Evolutionary conservation across 2,113 vertebrate genomes (phyloP), one percentile per base, ranked within the genome.

Genomic region (Eira barbara): DNA sequence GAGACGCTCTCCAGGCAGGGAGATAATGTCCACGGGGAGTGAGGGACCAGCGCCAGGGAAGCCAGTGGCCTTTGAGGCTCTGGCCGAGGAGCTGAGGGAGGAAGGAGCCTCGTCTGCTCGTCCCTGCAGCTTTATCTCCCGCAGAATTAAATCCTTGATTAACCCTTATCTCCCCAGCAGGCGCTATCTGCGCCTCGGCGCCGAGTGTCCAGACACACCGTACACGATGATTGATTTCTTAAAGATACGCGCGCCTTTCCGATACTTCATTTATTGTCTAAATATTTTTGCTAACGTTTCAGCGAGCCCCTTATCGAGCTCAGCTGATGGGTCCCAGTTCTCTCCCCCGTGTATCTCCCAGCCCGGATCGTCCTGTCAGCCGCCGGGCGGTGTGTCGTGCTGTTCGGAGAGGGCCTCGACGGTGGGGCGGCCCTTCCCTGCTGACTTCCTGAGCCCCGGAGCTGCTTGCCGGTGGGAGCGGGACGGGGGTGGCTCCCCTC

Each of bases 231-330:
- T 99, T 99, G 99, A 99, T 99, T 99, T 98, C 99, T 99, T 98
- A 95, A 98, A 99, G 99, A 99, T 99, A 99, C 95, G 98, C 98
- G 97, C 95, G 98, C 99, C 99, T 99, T 99, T 99, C 99, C 99
- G 99, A 99, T 99, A 99, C 99, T 99, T 99, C 99, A 98, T 99
- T 99, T 99, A 99, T 99, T 99, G 99, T 99, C 99, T 99, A 99
- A 99, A 99, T 99, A 99, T 99, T 99, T 99, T 99, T 98, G 97
- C 98, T 99, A 98, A 98, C 97, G 87, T 99, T 99, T 98, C 98
- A 98, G 98, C 96, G 92, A 98, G 98, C 97, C 97, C 98, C 98
- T 99, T 99, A 99, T 99, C 98, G 80, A 98, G 98, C 97, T 89
- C 36, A 6, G 98, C 97, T 98, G 99, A 99, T 97, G 98, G 97